A percentile compares a stretch with the other conserved stretches of the same genome.
Evolutionary conservation across 2,113 vertebrate genomes (phyloP).

Genomic region (Entosphenus tridentatus): DNA sequence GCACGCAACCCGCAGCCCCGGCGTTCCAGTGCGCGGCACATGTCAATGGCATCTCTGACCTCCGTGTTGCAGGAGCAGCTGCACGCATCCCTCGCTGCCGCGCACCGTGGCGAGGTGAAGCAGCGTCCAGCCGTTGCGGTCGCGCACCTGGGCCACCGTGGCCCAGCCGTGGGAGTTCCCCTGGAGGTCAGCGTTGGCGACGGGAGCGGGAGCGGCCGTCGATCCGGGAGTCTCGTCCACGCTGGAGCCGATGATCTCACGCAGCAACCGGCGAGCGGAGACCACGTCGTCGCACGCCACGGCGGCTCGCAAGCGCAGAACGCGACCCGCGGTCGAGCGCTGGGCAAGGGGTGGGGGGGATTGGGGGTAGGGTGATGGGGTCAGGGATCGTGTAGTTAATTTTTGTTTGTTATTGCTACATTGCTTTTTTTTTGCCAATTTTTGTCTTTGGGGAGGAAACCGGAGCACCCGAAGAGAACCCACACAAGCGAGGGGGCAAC

Average conservation of each 20-base stretch:
- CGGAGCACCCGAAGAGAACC: too few relatives aligned
- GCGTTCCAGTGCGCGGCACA: background rate
- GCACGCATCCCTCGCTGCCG: constrained; percentile 83
- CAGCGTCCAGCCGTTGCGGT: constrained; percentile 91
- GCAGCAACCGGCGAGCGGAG: background rate
- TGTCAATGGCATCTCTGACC: constrained; percentile 29
- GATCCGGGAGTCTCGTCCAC: too few relatives aligned
- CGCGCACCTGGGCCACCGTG: constrained; percentile 25
- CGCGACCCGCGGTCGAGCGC: background rate
- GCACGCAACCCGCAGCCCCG: background rate
- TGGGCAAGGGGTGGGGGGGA: background rate
- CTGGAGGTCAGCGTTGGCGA: too few relatives aligned
- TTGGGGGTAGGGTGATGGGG: too few relatives aligned
- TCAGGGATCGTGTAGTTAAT: too few relatives aligned
- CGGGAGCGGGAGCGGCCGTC: too few relatives aligned
- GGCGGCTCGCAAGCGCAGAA: background rate
- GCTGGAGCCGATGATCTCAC: background rate
- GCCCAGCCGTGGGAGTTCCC: too few relatives aligned
- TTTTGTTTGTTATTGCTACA: too few relatives aligned
- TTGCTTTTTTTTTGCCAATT: too few relatives aligned
- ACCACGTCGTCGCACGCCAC: constrained; percentile 1
- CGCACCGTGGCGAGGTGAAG: constrained; percentile 91
- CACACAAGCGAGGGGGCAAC: too few relatives aligned
- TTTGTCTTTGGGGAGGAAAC: too few relatives aligned
- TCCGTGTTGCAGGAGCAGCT: constrained; percentile 91